Evolutionary conservation across 2,113 vertebrate species (phyloP).

Genomic region (Pseudopipra pipra): DNA sequence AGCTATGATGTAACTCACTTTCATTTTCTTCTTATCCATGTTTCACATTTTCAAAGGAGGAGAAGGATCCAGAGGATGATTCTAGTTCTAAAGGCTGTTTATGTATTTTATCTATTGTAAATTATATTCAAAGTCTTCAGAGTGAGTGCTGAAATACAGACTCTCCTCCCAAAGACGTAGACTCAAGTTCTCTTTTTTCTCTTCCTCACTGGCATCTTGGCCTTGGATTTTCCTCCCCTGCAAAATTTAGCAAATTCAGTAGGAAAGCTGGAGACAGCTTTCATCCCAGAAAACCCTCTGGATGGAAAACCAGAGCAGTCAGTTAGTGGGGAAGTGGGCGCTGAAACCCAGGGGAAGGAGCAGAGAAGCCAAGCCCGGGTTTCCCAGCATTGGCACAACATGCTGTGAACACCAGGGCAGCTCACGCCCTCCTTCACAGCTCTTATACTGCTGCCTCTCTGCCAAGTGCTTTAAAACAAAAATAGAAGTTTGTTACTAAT

Average conservation of each 20-base stretch:
- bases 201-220: not conserved
- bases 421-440: not conserved
- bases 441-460: not conserved
- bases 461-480: not conserved
- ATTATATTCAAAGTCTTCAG: not conserved
- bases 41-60: not conserved
- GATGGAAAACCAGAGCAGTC: not conserved
- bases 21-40: not conserved
- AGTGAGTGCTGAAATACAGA: rapidly evolving
- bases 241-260: not conserved
- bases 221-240: not conserved
- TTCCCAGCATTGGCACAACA: not conserved
- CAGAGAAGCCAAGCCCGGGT: rapidly evolving
- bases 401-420: not conserved
- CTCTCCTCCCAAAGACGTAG: not conserved
- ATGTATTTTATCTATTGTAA: not conserved
- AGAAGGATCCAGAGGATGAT: not conserved
- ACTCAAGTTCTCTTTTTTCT: not conserved
- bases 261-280: not conserved
- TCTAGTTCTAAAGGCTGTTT: not conserved
- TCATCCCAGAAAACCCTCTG: not conserved
- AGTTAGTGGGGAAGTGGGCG: not conserved
- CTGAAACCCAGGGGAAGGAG: not conserved
- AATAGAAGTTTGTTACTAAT: not conserved
- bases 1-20: not conserved